Evolutionary conservation across 2,888 invertebrate species (phyloP), one percentile per base, ranked within the genome.

Genomic region (Sabatieria punctata): DNA sequence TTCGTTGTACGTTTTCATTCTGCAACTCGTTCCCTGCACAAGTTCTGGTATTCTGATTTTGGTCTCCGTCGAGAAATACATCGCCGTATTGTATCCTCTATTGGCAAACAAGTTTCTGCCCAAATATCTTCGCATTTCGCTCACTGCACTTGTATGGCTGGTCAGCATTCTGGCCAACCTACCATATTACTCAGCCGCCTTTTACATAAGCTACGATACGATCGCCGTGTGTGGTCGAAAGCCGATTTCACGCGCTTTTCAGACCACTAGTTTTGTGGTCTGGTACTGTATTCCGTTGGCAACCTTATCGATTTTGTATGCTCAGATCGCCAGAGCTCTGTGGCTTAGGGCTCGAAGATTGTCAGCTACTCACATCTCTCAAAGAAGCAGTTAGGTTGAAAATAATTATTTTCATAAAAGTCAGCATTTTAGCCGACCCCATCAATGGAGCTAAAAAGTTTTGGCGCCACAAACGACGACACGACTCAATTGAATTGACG

Each of bases 41-140:
- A 84, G 85, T 1, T 85, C 86, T 19, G 83, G 85, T 61, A 85
- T 88, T 53, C 71, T 88, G 52, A 82, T 86, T 30, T 82, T 85
- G 38, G 60, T 85, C 52, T 84, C 84, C 61, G 78, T 80, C 41
- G 85, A 85, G 65, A 72, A 84, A 52, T 85, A 85, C 65, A 78
- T 85, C 61, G 85, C 84, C 42, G 84, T 65, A 13, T 50, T 62
- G 6, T 55, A 62, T 42, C 64, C 65, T 15, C 47, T 58, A 8
- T 30, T 55, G 37, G 60, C 60, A 4, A 47, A 56, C 19, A 54
- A 60, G 44, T 43, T 56, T 37, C 51, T 62, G 22, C 61, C 59
- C 6, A 52, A 54, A 15, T 49, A 53, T 18, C 52, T 57, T 6
- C 56, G 61, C 21, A 39, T 47, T 1, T 38, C 48, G 22, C 52